phyloP scores from a whole-genome alignment of 2,888 invertebrate genomes.

The Apotomis capreana region DNA sequence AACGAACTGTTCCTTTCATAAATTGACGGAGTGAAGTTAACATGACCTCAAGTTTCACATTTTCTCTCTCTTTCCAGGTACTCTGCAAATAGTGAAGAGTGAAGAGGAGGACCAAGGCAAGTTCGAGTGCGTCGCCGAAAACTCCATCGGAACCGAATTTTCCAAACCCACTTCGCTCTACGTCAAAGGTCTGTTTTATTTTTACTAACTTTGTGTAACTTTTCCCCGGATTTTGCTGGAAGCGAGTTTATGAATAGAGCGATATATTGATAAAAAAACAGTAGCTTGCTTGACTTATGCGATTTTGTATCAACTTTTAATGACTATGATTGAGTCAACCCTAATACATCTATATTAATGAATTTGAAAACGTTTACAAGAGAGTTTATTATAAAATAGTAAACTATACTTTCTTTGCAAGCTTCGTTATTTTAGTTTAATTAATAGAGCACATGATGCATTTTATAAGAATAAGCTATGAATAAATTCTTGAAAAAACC shows the following conservation, averaged over 20 bases:
- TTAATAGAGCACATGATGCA: too few relatives aligned
- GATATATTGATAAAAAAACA: neutral
- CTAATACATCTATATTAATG: too few relatives aligned
- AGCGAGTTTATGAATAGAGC: neutral
- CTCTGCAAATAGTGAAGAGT: conserved; percentile 94
- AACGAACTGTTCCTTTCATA: conserved; percentile 7
- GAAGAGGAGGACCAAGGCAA: conserved; percentile 96
- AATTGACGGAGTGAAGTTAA: neutral
- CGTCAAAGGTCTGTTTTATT: conserved; percentile 90
- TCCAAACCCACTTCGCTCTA: conserved; percentile 95
- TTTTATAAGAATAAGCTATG: too few relatives aligned
- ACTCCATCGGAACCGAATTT: conserved; percentile 95
- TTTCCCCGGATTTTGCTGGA: neutral
- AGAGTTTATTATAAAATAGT: too few relatives aligned
- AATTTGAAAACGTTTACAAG: too few relatives aligned
- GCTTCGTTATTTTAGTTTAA: too few relatives aligned
- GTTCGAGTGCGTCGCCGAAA: conserved; percentile 98
- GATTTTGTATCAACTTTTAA: neutral
- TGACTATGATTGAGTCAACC: neutral
- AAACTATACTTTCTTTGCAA: too few relatives aligned
- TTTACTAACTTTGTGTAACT: neutral
- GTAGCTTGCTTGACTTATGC: neutral
- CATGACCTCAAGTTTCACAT: conserved; percentile 13
- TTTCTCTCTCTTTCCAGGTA: conserved; percentile 83
- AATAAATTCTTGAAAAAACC: too few relatives aligned